Base-by-base conservation (phyloP, 1,140 invertebrate genomes). In the Aethina tumida region DNA sequence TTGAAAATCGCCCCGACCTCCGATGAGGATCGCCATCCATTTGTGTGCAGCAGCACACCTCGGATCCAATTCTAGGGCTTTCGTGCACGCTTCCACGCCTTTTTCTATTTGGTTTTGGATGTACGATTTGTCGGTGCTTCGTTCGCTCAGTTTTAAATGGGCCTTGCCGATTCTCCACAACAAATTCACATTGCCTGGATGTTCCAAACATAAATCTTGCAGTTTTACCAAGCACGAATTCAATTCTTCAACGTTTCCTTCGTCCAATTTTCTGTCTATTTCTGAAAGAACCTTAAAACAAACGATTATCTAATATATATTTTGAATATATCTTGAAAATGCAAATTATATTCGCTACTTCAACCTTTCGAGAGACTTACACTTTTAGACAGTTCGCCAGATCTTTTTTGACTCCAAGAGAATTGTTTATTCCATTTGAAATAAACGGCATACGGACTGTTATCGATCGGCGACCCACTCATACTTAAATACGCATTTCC, bases 11-110 rank as follows among this genome's bases (percentile, higher is more conserved):
- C 39, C 40, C 17, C 60, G 43, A 4, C 51, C 42, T 21, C 84
- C 84, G 32, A 84, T 50, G 1, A 81, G 68, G 30, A 86, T 79
- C 5, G 81, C 82, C 60, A 72, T 83, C 82, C 83, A 88, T 63
- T 87, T 88, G 56, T 86, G 81, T 17, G 75, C 67, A 52, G 84
- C 70, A 1, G 70, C 59, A 55, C 70, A 65, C 10, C 67, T 50
- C 3, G 66, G 53, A 41, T 75, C 64, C 2, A 74, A 32, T 40
- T 66, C 53, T 6, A 86, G 50, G 38, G 80, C 67, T 52, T 59
- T 56, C 45, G 72, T 61, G 38, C 77, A 81, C 45, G 69, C 68
- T 21, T 71, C 63, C 34, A 73, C 65, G 48, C 76, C 77, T 68
- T 73, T 65, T 44, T 61, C 60, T 15, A 77, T 56, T 30, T 72